Conservation (phyloP, 2,888 invertebrate species). For the Eupeodes latifasciatus region DNA sequence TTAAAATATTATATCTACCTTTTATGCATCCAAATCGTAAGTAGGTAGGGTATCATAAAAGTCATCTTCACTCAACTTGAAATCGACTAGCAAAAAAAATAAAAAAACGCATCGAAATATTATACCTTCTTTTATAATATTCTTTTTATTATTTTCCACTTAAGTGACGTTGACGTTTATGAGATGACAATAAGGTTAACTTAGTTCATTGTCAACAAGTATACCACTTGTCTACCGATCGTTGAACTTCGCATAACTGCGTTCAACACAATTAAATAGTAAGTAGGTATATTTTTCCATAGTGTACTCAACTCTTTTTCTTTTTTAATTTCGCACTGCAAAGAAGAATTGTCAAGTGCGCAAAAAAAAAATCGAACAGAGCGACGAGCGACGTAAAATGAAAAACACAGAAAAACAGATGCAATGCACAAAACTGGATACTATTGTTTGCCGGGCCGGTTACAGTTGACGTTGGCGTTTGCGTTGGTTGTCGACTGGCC, state of each 20-base stretch:
- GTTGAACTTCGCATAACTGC: constrained; percentile 53
- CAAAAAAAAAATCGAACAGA: constrained; percentile 6
- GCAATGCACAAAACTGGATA: constrained; percentile 48
- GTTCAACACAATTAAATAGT: constrained; percentile 10
- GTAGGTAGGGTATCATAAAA: neutral
- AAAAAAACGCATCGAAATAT: neutral
- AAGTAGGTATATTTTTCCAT: neutral
- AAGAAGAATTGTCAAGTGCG: constrained; percentile 1
- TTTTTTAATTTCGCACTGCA: constrained; percentile 41
- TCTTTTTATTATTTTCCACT: neutral
- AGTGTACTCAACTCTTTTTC: constrained; percentile 33
- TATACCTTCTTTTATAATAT: neutral
- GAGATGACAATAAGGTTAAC: constrained; percentile 46
- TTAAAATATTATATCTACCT: no score
- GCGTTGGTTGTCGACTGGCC: neutral
- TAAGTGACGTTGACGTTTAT: constrained; percentile 1
- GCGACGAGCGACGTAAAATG: neutral
- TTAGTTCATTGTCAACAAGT: constrained; percentile 61
- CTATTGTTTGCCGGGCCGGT: constrained; percentile 7
- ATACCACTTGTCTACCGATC: constrained; percentile 48
- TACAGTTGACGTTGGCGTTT: neutral
- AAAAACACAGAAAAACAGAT: neutral
- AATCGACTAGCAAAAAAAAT: neutral
- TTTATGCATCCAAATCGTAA: no score
- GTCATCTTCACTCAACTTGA: neutral